A percentile compares a stretch with the other conserved stretches of the same genome.
Evolutionary conservation across 2,797 vertebrate genomes (phyloP).

Genomic region (Macrochelys suwanniensis): DNA sequence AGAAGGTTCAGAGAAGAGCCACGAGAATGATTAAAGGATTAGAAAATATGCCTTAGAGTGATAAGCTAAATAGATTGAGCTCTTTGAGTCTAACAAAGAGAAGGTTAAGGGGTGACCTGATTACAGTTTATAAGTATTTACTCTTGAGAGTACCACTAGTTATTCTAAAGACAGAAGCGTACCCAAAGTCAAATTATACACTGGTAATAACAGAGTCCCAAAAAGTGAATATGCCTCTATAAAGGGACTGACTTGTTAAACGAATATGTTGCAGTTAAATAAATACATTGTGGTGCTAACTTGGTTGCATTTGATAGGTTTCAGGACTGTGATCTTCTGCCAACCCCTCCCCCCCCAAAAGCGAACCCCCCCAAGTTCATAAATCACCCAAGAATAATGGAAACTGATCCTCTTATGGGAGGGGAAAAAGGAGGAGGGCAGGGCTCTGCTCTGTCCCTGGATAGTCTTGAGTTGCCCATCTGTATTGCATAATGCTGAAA

Average conservation of each 20-base stretch:
- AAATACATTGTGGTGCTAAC: not conserved
- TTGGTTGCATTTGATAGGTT: not conserved
- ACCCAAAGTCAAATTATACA: rapidly evolving
- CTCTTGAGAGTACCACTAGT: not conserved
- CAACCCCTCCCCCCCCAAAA: not conserved
- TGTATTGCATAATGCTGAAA: slow-evolving; percentile 17
- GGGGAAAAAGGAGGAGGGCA: not conserved
- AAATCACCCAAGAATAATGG: not conserved
- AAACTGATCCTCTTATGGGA: slow-evolving; percentile 10
- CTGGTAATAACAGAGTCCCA: not conserved
- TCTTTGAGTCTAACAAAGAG: not conserved
- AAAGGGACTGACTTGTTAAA: not conserved
- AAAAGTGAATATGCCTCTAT: not conserved
- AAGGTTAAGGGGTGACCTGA: not conserved
- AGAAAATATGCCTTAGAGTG: too few relatives aligned
- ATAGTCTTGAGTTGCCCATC: not conserved
- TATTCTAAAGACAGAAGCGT: not conserved
- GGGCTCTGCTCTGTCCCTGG: not conserved
- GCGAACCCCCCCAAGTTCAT: not conserved
- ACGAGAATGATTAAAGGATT: not conserved
- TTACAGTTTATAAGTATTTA: not conserved
- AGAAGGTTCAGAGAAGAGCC: not conserved
- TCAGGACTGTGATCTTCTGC: not conserved
- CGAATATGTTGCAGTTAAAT: not conserved
- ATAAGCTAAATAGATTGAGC: not conserved